Conservation (phyloP, 2,888 invertebrate genomes). For the Eilema caniola region DNA sequence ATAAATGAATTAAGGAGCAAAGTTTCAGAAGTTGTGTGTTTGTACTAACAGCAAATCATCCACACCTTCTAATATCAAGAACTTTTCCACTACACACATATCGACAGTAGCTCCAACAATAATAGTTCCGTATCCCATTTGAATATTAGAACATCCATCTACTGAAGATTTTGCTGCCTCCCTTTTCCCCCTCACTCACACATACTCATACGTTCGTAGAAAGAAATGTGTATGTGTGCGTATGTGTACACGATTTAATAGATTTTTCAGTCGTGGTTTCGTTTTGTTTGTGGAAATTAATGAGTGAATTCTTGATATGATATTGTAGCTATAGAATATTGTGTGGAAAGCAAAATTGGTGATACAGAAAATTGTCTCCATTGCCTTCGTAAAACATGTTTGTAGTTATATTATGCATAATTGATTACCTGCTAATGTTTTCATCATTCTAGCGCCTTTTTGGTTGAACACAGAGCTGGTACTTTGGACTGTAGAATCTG, state of each 20-base stretch:
- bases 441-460: too few species aligned
- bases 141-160: conserved; percentile 87
- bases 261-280: conserved; percentile 49
- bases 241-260: conserved; percentile 45
- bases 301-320: conserved; percentile 3
- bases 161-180: conserved; percentile 80
- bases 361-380: background rate
- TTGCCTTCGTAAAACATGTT: background rate
- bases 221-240: conserved; percentile 41
- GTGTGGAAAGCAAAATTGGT: background rate
- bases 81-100: conserved; percentile 60
- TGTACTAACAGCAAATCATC: background rate
- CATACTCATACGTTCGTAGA: conserved; percentile 41
- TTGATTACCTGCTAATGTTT: too few species aligned
- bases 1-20: background rate
- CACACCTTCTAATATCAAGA: conserved; percentile 65
- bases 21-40: background rate
- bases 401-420: too few species aligned
- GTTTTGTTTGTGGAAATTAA: conserved; percentile 37
- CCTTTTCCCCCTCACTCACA: conserved; percentile 50
- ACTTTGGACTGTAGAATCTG: too few species aligned
- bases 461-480: too few species aligned
- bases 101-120: conserved; percentile 87
- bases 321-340: background rate
- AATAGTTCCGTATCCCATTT: conserved; percentile 87